Conservation (phyloP, 2,113 vertebrate species). For the Phrynocephalus versicolor region DNA sequence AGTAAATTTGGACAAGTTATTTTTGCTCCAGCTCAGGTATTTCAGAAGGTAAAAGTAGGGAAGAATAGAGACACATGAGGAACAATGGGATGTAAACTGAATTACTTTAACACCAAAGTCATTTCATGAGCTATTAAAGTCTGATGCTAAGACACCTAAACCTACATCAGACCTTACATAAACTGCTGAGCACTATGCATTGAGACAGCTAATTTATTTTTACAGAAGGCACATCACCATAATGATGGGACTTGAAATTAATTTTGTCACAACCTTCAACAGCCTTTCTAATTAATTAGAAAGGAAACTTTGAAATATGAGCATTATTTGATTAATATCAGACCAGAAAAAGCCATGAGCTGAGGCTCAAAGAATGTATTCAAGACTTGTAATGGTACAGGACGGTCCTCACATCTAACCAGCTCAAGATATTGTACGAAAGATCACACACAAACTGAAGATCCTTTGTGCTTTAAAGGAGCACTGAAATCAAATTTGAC, state of each 20-base stretch:
- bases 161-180: not conserved
- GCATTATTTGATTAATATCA: not conserved
- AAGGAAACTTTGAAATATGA: not conserved
- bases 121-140: not conserved
- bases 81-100: not conserved
- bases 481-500: not conserved
- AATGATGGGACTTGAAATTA: not conserved
- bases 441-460: not conserved
- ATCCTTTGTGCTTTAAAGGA: not conserved
- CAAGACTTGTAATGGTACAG: not conserved
- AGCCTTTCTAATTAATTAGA: not conserved
- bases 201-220: not conserved
- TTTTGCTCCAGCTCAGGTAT: not conserved
- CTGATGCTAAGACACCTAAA: not conserved
- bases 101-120: not conserved
- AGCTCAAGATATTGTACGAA: not conserved
- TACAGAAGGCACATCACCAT: not conserved
- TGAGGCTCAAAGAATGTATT: not conserved
- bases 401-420: not conserved
- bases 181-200: not conserved
- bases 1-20: too few species aligned
- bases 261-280: not conserved
- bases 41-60: not conserved
- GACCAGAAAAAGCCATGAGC: not conserved
- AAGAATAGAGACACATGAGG: not conserved